These are phyloP conservation scores for Melitaea cinxia DNA, from an alignment of 1,140 invertebrate genomes.

Conservation along the genomic window DNA sequence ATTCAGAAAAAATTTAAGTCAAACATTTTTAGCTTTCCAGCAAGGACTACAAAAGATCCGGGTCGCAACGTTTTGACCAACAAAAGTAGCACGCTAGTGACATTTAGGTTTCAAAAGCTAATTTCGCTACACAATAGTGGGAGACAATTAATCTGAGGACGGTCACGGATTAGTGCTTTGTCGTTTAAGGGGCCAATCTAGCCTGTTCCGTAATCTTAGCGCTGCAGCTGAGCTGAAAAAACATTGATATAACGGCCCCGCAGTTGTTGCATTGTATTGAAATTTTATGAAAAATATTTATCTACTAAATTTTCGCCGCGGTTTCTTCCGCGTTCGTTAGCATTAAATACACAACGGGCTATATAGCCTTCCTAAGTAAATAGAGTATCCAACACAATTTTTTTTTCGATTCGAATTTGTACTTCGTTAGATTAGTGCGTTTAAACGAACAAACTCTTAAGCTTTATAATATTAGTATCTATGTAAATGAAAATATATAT, in stretches of 20 bases:
- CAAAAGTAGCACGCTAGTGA: constrained; percentile 5
- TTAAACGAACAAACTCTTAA: no score
- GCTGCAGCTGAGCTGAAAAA: background rate
- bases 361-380: no score
- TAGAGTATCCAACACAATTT: no score
- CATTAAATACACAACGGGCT: no score
- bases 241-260: background rate
- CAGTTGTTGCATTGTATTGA: background rate
- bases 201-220: background rate
- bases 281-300: no score
- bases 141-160: background rate
- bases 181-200: constrained; percentile 2
- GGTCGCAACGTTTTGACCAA: constrained; percentile 1
- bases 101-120: constrained; percentile 16
- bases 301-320: background rate
- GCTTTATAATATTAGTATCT: no score
- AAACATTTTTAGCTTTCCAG: background rate
- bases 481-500: no score
- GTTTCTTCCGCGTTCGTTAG: background rate
- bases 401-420: no score
- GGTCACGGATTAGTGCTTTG: constrained; percentile 11
- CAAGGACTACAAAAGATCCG: background rate
- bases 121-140: background rate
- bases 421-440: no score
- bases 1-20: constrained; percentile 5